These are phyloP conservation scores for Balanococcus diminutus DNA, from an alignment of 2,888 invertebrate species.

Conservation along the genomic window DNA sequence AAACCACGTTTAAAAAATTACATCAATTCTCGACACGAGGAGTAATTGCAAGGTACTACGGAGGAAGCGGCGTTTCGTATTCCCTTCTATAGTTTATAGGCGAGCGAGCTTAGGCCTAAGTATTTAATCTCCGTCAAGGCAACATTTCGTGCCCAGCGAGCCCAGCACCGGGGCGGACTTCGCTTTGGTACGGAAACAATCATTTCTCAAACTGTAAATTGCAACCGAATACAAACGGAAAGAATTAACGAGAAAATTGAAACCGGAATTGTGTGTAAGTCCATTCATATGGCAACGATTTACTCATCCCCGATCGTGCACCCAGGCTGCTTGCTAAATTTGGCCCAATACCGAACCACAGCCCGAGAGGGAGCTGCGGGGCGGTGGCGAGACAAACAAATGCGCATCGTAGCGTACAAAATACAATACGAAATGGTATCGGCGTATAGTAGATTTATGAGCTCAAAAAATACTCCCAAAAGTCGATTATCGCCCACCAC, in stretches of 20 bases:
- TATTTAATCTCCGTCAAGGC: constrained; percentile 9
- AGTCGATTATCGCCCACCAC: background rate
- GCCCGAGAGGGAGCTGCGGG: background rate
- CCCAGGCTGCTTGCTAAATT: no score
- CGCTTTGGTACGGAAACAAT: background rate
- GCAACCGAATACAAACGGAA: constrained; percentile 1
- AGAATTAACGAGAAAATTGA: constrained; percentile 2
- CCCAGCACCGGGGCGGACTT: background rate
- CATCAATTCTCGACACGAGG: constrained; percentile 23
- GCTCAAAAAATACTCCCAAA: background rate
- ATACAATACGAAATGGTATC: no score
- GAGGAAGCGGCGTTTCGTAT: background rate
- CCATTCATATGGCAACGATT: background rate
- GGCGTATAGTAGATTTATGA: background rate
- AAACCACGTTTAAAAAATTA: constrained; percentile 13
- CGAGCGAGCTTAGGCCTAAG: background rate
- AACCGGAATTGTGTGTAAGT: background rate
- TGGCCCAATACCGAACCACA: background rate
- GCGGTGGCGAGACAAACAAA: background rate
- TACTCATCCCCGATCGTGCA: background rate
- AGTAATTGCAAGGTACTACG: constrained; percentile 1
- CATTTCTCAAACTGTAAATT: constrained; percentile 17
- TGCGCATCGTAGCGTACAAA: background rate
- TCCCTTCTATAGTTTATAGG: background rate
- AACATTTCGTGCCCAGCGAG: constrained; percentile 4